Conservation (phyloP, 2,888 invertebrate species). For the Pinctada fucata region DNA sequence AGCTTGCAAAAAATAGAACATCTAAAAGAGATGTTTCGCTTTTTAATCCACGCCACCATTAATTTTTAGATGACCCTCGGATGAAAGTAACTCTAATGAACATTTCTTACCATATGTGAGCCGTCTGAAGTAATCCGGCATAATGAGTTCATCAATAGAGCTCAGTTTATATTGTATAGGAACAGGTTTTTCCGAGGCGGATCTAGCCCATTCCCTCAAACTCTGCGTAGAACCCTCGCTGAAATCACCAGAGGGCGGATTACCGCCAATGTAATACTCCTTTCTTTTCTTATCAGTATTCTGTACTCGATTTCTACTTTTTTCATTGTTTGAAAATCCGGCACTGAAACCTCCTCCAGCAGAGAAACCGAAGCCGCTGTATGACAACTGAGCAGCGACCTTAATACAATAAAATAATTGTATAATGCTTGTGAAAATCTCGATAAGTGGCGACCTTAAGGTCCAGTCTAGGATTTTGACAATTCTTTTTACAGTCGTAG, state of each 20-base stretch:
- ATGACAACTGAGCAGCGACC: slow-evolving; percentile 28
- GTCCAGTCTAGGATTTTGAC: too few relatives aligned
- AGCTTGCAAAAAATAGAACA: too few relatives aligned
- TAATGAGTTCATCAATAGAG: slow-evolving; percentile 24
- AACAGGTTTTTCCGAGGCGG: slow-evolving; percentile 34
- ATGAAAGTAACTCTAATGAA: too few relatives aligned
- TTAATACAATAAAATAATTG: background rate
- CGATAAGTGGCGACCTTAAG: too few relatives aligned
- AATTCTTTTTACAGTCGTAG: too few relatives aligned
- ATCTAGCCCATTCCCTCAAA: slow-evolving; percentile 36
- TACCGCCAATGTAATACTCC: slow-evolving; percentile 36
- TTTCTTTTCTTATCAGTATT: slow-evolving; percentile 25
- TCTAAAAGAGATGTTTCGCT: too few relatives aligned
- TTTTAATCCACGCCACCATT: too few relatives aligned
- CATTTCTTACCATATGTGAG: slow-evolving; percentile 14
- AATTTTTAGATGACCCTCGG: too few relatives aligned
- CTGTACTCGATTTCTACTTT: slow-evolving; percentile 11
- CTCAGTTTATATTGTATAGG: slow-evolving; percentile 32
- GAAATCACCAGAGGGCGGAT: slow-evolving; percentile 22
- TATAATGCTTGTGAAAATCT: too few relatives aligned
- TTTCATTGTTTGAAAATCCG: background rate
- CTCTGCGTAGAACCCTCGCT: slow-evolving; percentile 17
- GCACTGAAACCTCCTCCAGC: slow-evolving; percentile 22
- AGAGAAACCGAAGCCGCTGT: slow-evolving; percentile 6
- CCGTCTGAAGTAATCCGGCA: slow-evolving; percentile 17